These are phyloP conservation scores for Phrynocephalus vlangalii DNA, from an alignment of 2,797 vertebrate genomes.

Conservation along the genomic window DNA sequence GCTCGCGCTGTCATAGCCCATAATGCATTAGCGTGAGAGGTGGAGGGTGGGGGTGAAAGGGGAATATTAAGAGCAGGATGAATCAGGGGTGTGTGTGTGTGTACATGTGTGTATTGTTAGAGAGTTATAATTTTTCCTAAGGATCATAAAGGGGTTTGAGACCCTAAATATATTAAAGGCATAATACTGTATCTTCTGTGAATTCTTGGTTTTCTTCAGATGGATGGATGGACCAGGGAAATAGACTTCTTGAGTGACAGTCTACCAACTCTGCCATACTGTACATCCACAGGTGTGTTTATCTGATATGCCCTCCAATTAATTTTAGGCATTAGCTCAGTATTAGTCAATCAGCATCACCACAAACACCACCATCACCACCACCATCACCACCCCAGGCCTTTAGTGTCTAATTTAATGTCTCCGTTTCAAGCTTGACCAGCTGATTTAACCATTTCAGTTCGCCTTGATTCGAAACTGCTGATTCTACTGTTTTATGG, in stretches of 20 bases:
- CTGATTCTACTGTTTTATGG: no score
- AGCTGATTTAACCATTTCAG: no score
- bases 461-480: no score
- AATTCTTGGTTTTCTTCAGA: no score
- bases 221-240: not conserved
- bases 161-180: not conserved
- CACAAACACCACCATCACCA: no score
- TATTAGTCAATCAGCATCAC: no score
- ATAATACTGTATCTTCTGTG: no score
- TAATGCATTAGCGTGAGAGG: constrained; percentile 71
- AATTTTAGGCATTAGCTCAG: not conserved
- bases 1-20: constrained; percentile 80
- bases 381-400: no score
- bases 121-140: not conserved
- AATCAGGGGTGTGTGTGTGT: constrained; percentile 3
- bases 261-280: not conserved
- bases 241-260: not conserved
- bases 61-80: constrained; percentile 59
- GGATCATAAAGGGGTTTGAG: not conserved
- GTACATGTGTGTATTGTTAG: not conserved
- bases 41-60: not conserved
- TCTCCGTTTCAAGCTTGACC: no score
- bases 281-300: not conserved
- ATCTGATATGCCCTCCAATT: not conserved
- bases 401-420: no score